Conservation (phyloP, 2,888 invertebrate genomes). For the Lasiommata megera region DNA sequence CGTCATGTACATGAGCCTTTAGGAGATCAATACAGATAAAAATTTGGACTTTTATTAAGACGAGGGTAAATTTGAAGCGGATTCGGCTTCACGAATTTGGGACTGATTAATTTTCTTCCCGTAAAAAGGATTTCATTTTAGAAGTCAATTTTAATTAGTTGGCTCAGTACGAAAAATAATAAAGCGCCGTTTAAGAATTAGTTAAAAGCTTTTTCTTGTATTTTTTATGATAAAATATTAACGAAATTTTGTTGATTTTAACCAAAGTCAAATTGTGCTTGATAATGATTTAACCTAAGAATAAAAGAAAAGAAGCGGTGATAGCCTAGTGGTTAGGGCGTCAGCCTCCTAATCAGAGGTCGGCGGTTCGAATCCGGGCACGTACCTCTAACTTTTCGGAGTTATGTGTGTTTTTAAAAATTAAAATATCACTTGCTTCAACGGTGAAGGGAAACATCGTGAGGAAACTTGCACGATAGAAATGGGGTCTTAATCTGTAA, state of each 20-base stretch:
- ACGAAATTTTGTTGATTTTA: neutral
- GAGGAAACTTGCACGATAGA: too few relatives aligned
- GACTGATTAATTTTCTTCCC: constrained; percentile 37
- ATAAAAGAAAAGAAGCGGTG: too few relatives aligned
- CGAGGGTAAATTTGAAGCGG: constrained; percentile 49
- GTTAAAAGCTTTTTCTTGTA: neutral
- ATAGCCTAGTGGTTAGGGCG: too few relatives aligned
- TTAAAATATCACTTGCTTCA: too few relatives aligned
- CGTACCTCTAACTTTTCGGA: too few relatives aligned
- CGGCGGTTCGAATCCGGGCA: too few relatives aligned
- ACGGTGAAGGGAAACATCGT: too few relatives aligned
- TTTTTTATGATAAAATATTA: neutral
- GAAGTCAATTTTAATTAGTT: constrained; percentile 27
- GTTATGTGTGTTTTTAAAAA: too few relatives aligned
- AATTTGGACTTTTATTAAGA: constrained; percentile 57
- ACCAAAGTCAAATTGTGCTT: neutral
- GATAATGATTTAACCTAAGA: neutral
- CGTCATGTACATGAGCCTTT: constrained; percentile 15
- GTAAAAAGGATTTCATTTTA: constrained; percentile 22
- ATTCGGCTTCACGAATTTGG: constrained; percentile 46
- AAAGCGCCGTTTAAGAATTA: neutral
- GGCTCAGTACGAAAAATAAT: neutral
- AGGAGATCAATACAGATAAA: constrained; percentile 33
- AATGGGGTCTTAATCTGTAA: too few relatives aligned
- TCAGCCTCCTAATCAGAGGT: too few relatives aligned